Conservation (phyloP, 2,888 invertebrate genomes). For the Agonum fuliginosum region DNA sequence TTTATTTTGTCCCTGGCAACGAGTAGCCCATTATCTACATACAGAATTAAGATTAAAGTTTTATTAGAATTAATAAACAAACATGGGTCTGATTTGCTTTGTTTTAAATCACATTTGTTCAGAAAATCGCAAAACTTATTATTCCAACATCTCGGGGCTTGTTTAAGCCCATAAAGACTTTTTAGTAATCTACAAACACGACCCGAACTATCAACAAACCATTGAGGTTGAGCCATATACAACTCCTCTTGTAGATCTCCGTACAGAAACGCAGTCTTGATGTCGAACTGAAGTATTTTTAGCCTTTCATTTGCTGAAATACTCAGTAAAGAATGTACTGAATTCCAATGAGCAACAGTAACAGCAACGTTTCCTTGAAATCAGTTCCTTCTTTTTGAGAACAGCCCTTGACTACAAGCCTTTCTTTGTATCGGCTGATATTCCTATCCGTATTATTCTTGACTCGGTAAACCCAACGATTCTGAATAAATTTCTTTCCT, state of each 20-base stretch:
- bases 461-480: conserved; percentile 15
- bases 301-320: conserved; percentile 63
- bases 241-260: conserved; percentile 66
- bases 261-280: conserved; percentile 66
- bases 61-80: too few species aligned
- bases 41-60: too few species aligned
- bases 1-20: too few species aligned
- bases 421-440: neutral
- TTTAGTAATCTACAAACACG: conserved; percentile 66
- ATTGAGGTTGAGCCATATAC: conserved; percentile 68
- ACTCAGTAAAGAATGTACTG: conserved; percentile 64
- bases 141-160: conserved; percentile 68
- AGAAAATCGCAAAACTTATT: too few species aligned
- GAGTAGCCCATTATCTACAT: too few species aligned
- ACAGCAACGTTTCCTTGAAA: too few species aligned
- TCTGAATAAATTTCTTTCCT: conserved; percentile 4
- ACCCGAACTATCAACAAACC: conserved; percentile 64
- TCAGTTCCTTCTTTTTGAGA: conserved; percentile 63
- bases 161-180: conserved; percentile 68
- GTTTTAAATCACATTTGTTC: too few species aligned
- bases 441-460: conserved; percentile 1
- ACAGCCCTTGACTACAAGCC: conserved; percentile 62
- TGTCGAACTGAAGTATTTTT: conserved; percentile 65
- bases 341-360: conserved; percentile 65
- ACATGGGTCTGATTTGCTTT: too few species aligned